phyloP scores from a whole-genome alignment of 2,888 invertebrate species.

The Scaptomyza parva region DNA sequence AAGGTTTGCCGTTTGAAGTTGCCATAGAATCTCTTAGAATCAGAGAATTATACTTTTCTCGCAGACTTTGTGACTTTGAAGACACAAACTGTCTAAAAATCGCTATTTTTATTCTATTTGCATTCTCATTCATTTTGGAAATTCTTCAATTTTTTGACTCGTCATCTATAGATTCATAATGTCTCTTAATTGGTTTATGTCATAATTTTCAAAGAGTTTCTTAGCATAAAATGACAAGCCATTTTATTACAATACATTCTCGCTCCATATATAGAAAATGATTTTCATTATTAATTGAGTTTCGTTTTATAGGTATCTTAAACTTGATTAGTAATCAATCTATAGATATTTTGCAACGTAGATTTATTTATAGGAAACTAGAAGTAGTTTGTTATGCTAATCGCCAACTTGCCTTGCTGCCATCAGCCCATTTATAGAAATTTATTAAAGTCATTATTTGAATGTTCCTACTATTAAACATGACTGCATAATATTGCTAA shows the following conservation, averaged over 20 bases:
- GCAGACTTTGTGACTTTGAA: slow-evolving; percentile 10
- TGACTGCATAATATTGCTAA: not conserved
- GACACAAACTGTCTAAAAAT: not conserved
- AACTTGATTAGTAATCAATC: not conserved
- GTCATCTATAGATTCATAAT: slow-evolving; percentile 7
- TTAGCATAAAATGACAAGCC: not conserved
- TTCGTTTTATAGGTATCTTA: not conserved
- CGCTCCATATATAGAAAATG: not conserved
- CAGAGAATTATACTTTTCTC: slow-evolving; percentile 21
- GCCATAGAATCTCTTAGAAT: slow-evolving; percentile 19
- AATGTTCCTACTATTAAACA: not conserved
- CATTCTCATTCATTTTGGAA: not conserved
- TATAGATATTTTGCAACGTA: not conserved
- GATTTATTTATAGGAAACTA: not conserved
- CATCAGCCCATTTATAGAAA: not conserved
- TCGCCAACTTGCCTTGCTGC: not conserved
- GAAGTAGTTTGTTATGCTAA: not conserved
- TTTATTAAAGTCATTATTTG: not conserved
- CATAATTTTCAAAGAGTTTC: no score
- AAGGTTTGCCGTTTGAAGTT: slow-evolving; percentile 42
- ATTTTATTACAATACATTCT: not conserved
- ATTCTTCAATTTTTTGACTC: not conserved
- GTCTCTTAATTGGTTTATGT: not conserved
- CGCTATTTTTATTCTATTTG: not conserved
- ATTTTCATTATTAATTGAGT: not conserved